Conservation (phyloP, 2,888 invertebrate genomes). For the Nymphalis polychloros region DNA sequence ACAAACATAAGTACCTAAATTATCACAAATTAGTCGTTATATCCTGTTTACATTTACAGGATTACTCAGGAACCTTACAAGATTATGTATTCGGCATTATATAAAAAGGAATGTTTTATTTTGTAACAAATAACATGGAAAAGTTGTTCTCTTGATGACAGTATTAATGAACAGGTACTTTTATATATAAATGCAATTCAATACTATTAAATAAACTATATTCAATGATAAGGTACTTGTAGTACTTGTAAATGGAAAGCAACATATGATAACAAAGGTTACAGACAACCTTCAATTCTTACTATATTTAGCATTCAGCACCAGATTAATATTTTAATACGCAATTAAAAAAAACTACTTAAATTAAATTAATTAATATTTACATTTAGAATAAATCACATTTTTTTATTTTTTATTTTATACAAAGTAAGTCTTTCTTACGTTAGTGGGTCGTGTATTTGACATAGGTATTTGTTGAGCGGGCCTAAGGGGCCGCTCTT, state of each 20-base stretch:
- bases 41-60: conserved; percentile 28
- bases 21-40: conserved; percentile 70
- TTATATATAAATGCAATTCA: conserved; percentile 45
- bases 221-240: conserved; percentile 51
- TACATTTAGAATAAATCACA: conserved; percentile 42
- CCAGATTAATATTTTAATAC: conserved; percentile 38
- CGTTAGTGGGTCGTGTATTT: conserved; percentile 67
- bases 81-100: conserved; percentile 49
- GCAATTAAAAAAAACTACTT: conserved; percentile 31
- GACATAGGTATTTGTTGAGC: conserved; percentile 77
- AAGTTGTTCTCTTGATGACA: conserved; percentile 23
- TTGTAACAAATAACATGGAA: conserved; percentile 38
- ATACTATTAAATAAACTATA: conserved; percentile 42
- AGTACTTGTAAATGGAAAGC: conserved; percentile 46
- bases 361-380: conserved; percentile 25
- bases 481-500: conserved; percentile 75
- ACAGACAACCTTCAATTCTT: conserved; percentile 30
- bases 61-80: conserved; percentile 66
- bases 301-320: conserved; percentile 43
- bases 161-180: conserved; percentile 52
- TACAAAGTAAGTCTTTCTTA: conserved; percentile 80
- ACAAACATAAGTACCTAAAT: conserved; percentile 72
- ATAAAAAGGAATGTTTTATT: conserved; percentile 59
- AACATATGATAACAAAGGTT: conserved; percentile 39
- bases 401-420: conserved; percentile 45